Conservation (phyloP, 2,888 invertebrate genomes). For the Cantharis rufa region DNA sequence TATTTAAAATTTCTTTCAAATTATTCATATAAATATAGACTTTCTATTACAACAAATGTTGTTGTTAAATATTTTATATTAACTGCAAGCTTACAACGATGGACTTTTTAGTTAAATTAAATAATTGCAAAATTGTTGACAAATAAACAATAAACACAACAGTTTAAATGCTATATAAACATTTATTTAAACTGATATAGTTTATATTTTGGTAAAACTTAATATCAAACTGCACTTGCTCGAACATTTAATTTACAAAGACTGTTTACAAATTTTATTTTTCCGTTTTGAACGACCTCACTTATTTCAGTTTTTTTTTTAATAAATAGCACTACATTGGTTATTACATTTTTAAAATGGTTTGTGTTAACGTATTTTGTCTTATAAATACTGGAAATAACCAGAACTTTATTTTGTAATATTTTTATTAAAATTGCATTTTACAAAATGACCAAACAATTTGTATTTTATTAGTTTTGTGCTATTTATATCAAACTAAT, state of each 20-base stretch:
- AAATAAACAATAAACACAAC: neutral
- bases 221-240: neutral
- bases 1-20: too few relatives aligned
- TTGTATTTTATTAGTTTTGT: too few relatives aligned
- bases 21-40: too few relatives aligned
- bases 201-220: neutral
- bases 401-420: neutral
- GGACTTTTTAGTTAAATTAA: neutral
- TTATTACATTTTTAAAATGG: neutral
- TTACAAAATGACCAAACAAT: too few relatives aligned
- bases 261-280: neutral
- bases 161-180: neutral
- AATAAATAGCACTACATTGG: neutral
- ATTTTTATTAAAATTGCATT: neutral
- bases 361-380: neutral
- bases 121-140: neutral
- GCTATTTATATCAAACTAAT: too few relatives aligned
- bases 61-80: too few relatives aligned
- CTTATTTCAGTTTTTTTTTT: neutral
- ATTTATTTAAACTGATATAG: neutral
- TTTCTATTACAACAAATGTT: too few relatives aligned
- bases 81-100: neutral
- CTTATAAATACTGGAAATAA: neutral
- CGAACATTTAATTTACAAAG: neutral
- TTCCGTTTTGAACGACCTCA: neutral